Percentiles rank a stretch among this genome's conserved stretches.
These are phyloP conservation scores for Parochlus steinenii DNA, from an alignment of 2,888 invertebrate species.

Conservation along the genomic window DNA sequence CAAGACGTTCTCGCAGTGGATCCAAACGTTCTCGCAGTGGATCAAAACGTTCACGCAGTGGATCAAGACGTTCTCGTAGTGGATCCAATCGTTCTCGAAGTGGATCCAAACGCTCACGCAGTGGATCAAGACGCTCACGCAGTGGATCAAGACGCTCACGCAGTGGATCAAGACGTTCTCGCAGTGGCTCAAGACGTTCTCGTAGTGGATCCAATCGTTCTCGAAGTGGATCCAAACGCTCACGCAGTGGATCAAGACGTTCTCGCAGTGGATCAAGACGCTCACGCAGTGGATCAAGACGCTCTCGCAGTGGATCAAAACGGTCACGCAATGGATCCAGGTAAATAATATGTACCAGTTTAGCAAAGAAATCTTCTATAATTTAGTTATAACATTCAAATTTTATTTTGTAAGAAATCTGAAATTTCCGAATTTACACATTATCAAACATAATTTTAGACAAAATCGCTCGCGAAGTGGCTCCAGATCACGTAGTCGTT, in stretches of 20 bases:
- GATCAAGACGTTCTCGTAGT: slow-evolving; percentile 20
- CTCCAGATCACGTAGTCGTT: slow-evolving; percentile 22
- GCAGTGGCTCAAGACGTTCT: slow-evolving; percentile 17
- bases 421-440: slow-evolving; percentile 13
- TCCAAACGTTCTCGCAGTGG: slow-evolving; percentile 13
- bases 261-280: slow-evolving; percentile 18
- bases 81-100: slow-evolving; percentile 16
- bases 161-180: slow-evolving; percentile 5
- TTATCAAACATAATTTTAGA: slow-evolving; percentile 14
- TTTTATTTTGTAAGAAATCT: slow-evolving; percentile 17
- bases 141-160: slow-evolving; percentile 18
- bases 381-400: no score
- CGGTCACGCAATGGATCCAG: slow-evolving; percentile 18
- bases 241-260: slow-evolving; percentile 15
- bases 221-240: slow-evolving; percentile 14
- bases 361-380: slow-evolving; percentile 21
- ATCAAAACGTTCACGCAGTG: slow-evolving; percentile 19
- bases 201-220: slow-evolving; percentile 20
- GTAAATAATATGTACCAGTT: slow-evolving; percentile 19
- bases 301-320: slow-evolving; percentile 18
- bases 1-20: slow-evolving; percentile 14
- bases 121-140: slow-evolving; percentile 20
- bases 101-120: slow-evolving; percentile 22
- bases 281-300: slow-evolving; percentile 18
- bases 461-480: slow-evolving; percentile 16